Percentiles rank a stretch among this genome's conserved stretches.
phyloP scores from a whole-genome alignment of 2,113 vertebrate genomes.

The Merops nubicus region DNA sequence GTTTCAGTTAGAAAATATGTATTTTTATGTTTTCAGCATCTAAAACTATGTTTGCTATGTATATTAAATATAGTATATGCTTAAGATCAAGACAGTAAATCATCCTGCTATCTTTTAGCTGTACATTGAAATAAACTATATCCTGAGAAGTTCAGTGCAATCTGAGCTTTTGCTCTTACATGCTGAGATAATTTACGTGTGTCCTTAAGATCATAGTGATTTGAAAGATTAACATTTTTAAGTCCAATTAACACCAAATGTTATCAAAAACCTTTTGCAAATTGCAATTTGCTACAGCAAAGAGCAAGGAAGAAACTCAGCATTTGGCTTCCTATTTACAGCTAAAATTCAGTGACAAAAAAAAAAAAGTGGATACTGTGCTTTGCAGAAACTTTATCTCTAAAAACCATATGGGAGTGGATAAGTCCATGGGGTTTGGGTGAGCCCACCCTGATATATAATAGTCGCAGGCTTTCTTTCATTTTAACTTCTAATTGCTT shows the following conservation, averaged over 20 bases:
- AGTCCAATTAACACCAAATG: constrained; percentile 51
- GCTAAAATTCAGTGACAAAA: not conserved
- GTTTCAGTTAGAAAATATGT: not conserved
- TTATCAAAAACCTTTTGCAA: constrained; percentile 36
- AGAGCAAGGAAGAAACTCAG: not conserved
- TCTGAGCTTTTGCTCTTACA: not conserved
- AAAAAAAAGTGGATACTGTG: not conserved
- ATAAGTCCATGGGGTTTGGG: not conserved
- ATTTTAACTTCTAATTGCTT: not conserved
- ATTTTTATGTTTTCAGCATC: not conserved
- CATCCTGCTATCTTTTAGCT: not conserved
- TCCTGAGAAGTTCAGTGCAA: not conserved
- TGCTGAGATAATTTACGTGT: constrained; percentile 27
- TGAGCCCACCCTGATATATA: not conserved
- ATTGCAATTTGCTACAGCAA: constrained; percentile 19
- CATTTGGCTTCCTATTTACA: constrained; percentile 34
- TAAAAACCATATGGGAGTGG: not conserved
- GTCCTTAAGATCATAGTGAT: constrained; percentile 28
- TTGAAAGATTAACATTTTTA: constrained; percentile 27
- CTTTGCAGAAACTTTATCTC: not conserved
- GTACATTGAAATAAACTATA: not conserved
- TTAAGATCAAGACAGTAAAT: not conserved
- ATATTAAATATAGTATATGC: not conserved
- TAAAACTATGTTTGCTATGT: not conserved
- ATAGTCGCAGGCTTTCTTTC: not conserved